Evolutionary conservation across 2,113 vertebrate genomes (phyloP), one percentile per base, ranked within the genome.

Genomic region (Semnornis frantzii): DNA sequence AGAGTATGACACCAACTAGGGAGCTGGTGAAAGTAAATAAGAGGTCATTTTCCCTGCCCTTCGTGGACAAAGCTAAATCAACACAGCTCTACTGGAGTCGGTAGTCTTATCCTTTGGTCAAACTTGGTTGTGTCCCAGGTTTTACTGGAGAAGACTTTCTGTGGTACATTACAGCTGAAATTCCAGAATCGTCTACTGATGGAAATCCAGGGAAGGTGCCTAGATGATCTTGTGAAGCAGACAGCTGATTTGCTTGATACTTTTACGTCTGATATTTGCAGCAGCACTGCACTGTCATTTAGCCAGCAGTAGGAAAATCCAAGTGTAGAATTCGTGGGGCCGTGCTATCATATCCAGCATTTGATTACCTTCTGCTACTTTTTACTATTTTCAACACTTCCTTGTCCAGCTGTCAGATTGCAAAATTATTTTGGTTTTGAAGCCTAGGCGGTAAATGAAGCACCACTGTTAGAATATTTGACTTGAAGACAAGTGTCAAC

Each of bases 401-500:
- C 60, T 55, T 95, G 83, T 92, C 72, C 89, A 92, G 74, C 82
- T 93, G 77, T 92, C 85, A 93, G 69, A 86, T 96, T 95, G 74
- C 62, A 87, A 79, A 90, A 4, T 96, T 77, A 83, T 96, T 96
- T 97, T 83, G 30, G 10, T 30, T 77, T 58, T 66, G 18, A 72
- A 96, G 93, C 73, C 84, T 91, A 96, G 23, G 91, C 88, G 92
- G 78, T 86, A 95, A 78, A 83, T 92, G 91, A 94, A 88, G 71
- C 71, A 87, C 91, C 57, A 50, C 79, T 92, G 84, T 93, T 97
- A 91, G 90, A 48, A 83, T 93, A 95, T 91, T 93, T 97, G 94
- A 93, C 96, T 95, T 91, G 87, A 95, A 96, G 92, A 94, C 78
- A 87, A 94, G 89, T 89, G 90, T 93, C 93, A 90, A 87, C 25